These are phyloP conservation scores for Aplocera efformata DNA, from an alignment of 2,888 invertebrate species.

Conservation along the genomic window DNA sequence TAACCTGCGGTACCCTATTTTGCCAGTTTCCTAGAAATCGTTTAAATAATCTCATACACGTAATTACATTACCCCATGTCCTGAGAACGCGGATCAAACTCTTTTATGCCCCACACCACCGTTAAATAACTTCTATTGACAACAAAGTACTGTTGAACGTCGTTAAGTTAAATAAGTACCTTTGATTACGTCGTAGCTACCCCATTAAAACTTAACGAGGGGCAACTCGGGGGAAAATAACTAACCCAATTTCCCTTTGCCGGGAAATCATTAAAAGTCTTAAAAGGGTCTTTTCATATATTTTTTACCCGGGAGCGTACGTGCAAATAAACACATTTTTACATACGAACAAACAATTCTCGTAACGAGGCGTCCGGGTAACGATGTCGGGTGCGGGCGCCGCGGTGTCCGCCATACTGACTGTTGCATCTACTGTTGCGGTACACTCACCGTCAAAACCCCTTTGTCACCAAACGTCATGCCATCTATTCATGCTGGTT, in stretches of 20 bases:
- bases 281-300: slow-evolving; percentile 80
- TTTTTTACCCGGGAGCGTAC: slow-evolving; percentile 77
- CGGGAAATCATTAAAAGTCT: slow-evolving; percentile 81
- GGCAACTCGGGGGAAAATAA: slow-evolving; percentile 79
- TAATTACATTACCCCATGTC: slow-evolving; percentile 3
- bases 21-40: slow-evolving; percentile 53
- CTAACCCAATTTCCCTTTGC: slow-evolving; percentile 81
- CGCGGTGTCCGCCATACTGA: slow-evolving; percentile 27
- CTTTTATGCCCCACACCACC: slow-evolving; percentile 28
- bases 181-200: slow-evolving; percentile 79
- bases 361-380: slow-evolving; percentile 73
- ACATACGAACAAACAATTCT: slow-evolving; percentile 80
- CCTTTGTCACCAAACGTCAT: too few species aligned
- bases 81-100: slow-evolving; percentile 30
- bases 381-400: slow-evolving; percentile 55
- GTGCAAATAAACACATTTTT: slow-evolving; percentile 81
- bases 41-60: background rate
- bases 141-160: slow-evolving; percentile 71
- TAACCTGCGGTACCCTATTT: slow-evolving; percentile 47
- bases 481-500: too few species aligned
- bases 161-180: slow-evolving; percentile 79
- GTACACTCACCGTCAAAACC: slow-evolving; percentile 13
- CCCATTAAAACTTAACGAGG: slow-evolving; percentile 81
- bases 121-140: slow-evolving; percentile 63
- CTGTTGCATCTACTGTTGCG: background rate